Percentiles rank a stretch among this genome's conserved stretches.
Conservation (phyloP, 2,113 vertebrate genomes). For the Hippopotamus amphibius region DNA sequence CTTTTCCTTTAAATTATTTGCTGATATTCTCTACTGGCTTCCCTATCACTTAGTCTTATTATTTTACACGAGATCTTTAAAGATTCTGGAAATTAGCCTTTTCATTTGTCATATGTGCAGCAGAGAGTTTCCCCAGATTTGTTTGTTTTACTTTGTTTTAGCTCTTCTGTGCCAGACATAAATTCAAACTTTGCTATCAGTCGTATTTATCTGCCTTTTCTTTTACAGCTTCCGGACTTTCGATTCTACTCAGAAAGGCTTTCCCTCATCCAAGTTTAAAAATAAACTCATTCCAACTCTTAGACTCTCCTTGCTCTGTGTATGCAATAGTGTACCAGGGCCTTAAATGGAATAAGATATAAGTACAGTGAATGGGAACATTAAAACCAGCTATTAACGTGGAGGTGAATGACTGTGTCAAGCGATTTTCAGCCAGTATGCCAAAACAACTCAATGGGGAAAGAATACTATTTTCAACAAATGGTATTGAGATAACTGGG, state of each 20-base stretch:
- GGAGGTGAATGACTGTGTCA: too few species aligned
- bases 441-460: neutral
- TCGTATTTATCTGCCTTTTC: neutral
- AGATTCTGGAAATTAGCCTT: neutral
- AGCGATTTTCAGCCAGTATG: neutral
- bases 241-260: slow-evolving; percentile 21
- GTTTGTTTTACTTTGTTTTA: slow-evolving; percentile 50
- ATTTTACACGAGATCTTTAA: neutral
- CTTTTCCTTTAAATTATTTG: neutral
- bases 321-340: neutral
- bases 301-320: slow-evolving; percentile 9
- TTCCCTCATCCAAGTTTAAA: slow-evolving; percentile 45
- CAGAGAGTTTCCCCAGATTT: neutral
- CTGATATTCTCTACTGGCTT: neutral
- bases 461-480: neutral
- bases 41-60: neutral
- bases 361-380: neutral
- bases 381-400: neutral
- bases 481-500: neutral
- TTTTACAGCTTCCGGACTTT: slow-evolving; percentile 29
- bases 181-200: neutral
- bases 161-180: neutral
- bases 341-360: neutral
- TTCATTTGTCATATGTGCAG: neutral
- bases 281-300: slow-evolving; percentile 56